phyloP scores from a whole-genome alignment of 2,888 invertebrate species.

The Suillia variegata region DNA sequence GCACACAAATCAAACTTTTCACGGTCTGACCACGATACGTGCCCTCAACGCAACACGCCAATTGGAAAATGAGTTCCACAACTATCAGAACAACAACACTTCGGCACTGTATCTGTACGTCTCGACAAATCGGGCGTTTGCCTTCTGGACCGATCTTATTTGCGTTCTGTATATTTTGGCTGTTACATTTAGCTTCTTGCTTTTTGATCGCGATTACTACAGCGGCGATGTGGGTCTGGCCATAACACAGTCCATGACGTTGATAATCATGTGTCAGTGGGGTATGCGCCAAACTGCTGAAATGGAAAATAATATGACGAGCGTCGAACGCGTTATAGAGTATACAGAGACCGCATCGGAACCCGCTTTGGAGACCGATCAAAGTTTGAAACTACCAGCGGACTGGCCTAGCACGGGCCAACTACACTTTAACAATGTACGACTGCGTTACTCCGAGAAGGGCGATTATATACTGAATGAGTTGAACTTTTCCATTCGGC shows the following conservation, averaged over 20 bases:
- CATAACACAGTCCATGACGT: slow-evolving; percentile 73
- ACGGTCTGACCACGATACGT: slow-evolving; percentile 79
- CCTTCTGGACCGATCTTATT: slow-evolving; percentile 88
- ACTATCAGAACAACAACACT: slow-evolving; percentile 70
- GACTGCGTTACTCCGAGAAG: slow-evolving; percentile 70
- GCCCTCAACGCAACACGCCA: slow-evolving; percentile 70
- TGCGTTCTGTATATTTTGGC: slow-evolving; percentile 84
- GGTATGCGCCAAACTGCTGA: slow-evolving; percentile 89
- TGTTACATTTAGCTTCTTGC: slow-evolving; percentile 84
- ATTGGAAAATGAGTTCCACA: slow-evolving; percentile 69
- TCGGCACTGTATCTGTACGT: slow-evolving; percentile 80
- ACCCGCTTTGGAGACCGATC: slow-evolving; percentile 63
- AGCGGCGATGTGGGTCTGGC: slow-evolving; percentile 74
- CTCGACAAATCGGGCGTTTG: slow-evolving; percentile 88
- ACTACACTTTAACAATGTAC: slow-evolving; percentile 70
- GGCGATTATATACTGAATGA: slow-evolving; percentile 76
- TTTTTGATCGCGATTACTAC: slow-evolving; percentile 62
- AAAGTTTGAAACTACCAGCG: slow-evolving; percentile 53
- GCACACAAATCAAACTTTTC: slow-evolving; percentile 75
- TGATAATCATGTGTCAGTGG: slow-evolving; percentile 78
- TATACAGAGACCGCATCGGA: slow-evolving; percentile 75
- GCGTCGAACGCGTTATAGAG: slow-evolving; percentile 82
- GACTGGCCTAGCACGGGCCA: slow-evolving; percentile 74
- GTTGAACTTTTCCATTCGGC: slow-evolving; percentile 68
- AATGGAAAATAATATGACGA: slow-evolving; percentile 80